Evolutionary conservation across 2,888 invertebrate species (phyloP), one percentile per base, ranked within the genome.

Genomic region (Tupiocoris notatus): DNA sequence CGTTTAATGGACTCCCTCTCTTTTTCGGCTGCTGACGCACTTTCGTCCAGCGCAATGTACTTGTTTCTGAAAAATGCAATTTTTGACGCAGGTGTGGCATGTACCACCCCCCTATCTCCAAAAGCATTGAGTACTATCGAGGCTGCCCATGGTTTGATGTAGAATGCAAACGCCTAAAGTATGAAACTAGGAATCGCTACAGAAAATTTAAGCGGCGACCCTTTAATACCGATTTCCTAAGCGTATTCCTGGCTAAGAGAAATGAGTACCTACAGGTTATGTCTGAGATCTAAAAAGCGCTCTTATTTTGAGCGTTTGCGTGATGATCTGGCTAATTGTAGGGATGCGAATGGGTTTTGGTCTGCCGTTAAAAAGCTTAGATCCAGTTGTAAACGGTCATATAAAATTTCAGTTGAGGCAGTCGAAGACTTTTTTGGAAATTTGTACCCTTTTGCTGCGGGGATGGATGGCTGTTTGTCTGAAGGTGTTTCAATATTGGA

Each of bases 271-370:
- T 39, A 39, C 39, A 39, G 12, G 12, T 3, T 12, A 39, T 39
- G 39, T 12, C 39, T 39, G 6, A 39, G 39, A 12, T 39, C 12
- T 3, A 39, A 39, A 12, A 39, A 39, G 39, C 39, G 39, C 6
- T 7, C 39, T 12, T 39, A 39, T 12, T 39, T 7, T 39, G 39
- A 39, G 39, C 39, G 39, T 12, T 12, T 39, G 3, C 39, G 39
- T 12, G 39, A 39, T 3, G 39, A 39, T 39, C 39, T 39, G 39
- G 39, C 39, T 7, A 39, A 12, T 3, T 39, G 39, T 12, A 39
- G 12, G 6, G 39, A 64, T 25, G 22, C 64, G 2, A 16, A 64
- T 7, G 64, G 39, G 16, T 64, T 64, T 64, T 64, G 64, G 64
- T 25, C 24, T 16, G 18, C 64, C 22, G 18, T 64, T 2, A 64